Conservation (phyloP, 2,888 invertebrate species). For the Drosophila peninsularis region DNA sequence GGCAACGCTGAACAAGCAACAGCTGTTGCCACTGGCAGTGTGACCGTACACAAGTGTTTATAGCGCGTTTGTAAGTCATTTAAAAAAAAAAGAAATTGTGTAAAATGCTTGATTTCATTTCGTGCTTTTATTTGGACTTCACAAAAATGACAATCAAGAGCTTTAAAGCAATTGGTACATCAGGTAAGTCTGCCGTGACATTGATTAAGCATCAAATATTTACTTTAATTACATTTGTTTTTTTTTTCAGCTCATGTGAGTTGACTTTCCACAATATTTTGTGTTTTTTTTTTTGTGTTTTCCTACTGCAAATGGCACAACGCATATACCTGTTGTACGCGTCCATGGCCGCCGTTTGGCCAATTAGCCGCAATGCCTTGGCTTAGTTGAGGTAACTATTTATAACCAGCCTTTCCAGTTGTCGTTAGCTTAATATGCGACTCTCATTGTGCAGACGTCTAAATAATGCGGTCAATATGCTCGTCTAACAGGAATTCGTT, state of each 20-base stretch:
- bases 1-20: constrained; percentile 10
- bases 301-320: constrained; percentile 37
- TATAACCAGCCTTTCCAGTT: constrained; percentile 62
- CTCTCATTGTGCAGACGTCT: constrained; percentile 35
- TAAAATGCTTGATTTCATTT: neutral
- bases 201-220: constrained; percentile 11
- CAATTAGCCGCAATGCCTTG: constrained; percentile 66
- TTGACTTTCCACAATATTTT: constrained; percentile 31
- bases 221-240: neutral
- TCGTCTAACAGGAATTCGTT: constrained; percentile 58
- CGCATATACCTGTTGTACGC: constrained; percentile 47
- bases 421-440: constrained; percentile 34
- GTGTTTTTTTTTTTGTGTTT: constrained; percentile 1
- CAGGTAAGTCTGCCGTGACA: neutral
- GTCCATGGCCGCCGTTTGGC: constrained; percentile 50
- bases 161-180: neutral
- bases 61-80: neutral
- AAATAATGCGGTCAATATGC: constrained; percentile 61
- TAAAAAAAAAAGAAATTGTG: neutral
- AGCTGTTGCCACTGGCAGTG: constrained; percentile 4
- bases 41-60: neutral
- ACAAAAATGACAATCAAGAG: neutral
- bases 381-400: constrained; percentile 66
- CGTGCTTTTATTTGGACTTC: neutral
- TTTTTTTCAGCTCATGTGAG: constrained; percentile 4